These are phyloP conservation scores for Noturus placidus DNA, from an alignment of 2,113 vertebrate genomes.

Conservation along the genomic window DNA sequence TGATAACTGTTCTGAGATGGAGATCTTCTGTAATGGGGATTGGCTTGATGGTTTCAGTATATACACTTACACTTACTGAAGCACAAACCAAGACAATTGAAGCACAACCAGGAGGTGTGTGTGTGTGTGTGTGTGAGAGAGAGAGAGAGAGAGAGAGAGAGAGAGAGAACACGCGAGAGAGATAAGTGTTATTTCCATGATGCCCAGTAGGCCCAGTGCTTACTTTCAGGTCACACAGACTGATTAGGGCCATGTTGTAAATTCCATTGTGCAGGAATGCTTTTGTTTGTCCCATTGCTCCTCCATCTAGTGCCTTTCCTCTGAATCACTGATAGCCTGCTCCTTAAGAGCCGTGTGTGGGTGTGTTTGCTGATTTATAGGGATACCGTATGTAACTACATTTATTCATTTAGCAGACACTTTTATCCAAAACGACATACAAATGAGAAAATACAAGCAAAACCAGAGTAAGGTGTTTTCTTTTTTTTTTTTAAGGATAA, in stretches of 20 bases:
- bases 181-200: slow-evolving; percentile 45
- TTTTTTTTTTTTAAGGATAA: too few species aligned
- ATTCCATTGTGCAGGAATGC: slow-evolving; percentile 55
- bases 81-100: not conserved
- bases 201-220: slow-evolving; percentile 30
- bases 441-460: too few species aligned
- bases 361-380: not conserved
- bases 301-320: slow-evolving; percentile 27
- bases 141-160: not conserved
- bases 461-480: too few species aligned
- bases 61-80: not conserved
- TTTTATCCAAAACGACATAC: too few species aligned
- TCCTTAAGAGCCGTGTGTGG: not conserved
- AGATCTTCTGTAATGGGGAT: not conserved
- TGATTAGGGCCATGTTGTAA: slow-evolving; percentile 54
- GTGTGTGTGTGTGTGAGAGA: not conserved
- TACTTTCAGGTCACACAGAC: slow-evolving; percentile 41
- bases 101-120: not conserved
- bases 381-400: not conserved
- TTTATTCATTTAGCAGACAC: too few species aligned
- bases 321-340: slow-evolving; percentile 18
- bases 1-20: not conserved
- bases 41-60: not conserved
- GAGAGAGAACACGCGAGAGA: not conserved
- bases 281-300: slow-evolving; percentile 50